Percentiles rank a stretch among this genome's conserved stretches.
phyloP scores from a whole-genome alignment of 2,113 vertebrate species.

The Chaenocephalus aceratus region DNA sequence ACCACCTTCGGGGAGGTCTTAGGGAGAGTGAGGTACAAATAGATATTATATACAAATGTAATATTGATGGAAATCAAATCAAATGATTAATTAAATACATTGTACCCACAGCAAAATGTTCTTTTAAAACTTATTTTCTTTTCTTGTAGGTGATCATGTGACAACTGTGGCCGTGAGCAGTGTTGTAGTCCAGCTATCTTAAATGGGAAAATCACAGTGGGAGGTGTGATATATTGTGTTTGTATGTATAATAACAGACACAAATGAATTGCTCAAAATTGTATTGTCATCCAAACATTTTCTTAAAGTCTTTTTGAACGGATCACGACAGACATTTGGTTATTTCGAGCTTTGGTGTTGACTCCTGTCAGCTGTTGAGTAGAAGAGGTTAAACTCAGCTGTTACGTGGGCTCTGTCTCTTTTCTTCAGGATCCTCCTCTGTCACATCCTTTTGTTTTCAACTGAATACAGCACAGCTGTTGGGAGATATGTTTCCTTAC shows the following conservation, averaged over 20 bases:
- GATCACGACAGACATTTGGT: background rate
- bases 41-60: background rate
- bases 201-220: background rate
- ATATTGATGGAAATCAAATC: background rate
- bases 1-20: too few relatives aligned
- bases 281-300: background rate
- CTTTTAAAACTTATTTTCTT: too few relatives aligned
- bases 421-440: background rate
- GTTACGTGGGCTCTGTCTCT: background rate
- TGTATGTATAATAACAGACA: background rate
- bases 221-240: slow-evolving; percentile 2
- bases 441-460: background rate
- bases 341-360: background rate
- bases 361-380: background rate
- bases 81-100: background rate
- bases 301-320: background rate
- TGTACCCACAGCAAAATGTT: background rate
- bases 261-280: background rate
- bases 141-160: too few relatives aligned
- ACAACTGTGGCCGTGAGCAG: too few relatives aligned
- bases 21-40: too few relatives aligned
- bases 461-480: background rate
- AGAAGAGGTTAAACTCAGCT: slow-evolving; percentile 3
- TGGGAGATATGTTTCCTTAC: background rate
- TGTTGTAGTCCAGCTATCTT: background rate